Conservation (phyloP, 2,888 invertebrate genomes). For the Congeria kusceri region DNA sequence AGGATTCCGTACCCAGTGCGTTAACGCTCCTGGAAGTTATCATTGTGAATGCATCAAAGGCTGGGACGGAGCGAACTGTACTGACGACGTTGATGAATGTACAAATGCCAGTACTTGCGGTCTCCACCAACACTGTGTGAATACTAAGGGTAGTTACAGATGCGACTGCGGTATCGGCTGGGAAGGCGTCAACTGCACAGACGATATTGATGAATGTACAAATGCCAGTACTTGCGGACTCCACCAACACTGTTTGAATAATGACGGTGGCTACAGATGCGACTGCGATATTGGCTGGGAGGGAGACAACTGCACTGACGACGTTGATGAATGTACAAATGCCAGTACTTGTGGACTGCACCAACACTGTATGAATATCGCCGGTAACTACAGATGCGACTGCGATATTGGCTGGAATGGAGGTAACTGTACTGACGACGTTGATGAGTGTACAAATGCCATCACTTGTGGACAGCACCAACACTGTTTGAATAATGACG, state of each 20-base stretch:
- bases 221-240: slow-evolving; percentile 10
- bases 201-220: slow-evolving; percentile 49
- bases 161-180: slow-evolving; percentile 51
- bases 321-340: not conserved
- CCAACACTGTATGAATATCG: slow-evolving; percentile 17
- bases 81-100: slow-evolving; percentile 45
- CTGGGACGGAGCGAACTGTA: slow-evolving; percentile 51
- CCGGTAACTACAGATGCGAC: not conserved
- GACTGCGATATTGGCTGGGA: not conserved
- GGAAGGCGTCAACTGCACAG: slow-evolving; percentile 43
- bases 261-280: not conserved
- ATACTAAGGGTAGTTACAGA: slow-evolving; percentile 41
- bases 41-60: slow-evolving; percentile 19
- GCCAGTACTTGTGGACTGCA: slow-evolving; percentile 9
- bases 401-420: not conserved
- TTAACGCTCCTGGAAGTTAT: not conserved
- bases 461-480: not conserved
- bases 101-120: not conserved
- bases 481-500: not conserved
- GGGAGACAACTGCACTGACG: not conserved
- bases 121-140: slow-evolving; percentile 16
- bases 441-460: not conserved
- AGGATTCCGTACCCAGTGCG: not conserved
- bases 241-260: slow-evolving; percentile 22
- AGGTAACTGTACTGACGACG: not conserved